Evolutionary conservation across 2,888 invertebrate genomes (phyloP).

Genomic region (Xestia sexstrigata): DNA sequence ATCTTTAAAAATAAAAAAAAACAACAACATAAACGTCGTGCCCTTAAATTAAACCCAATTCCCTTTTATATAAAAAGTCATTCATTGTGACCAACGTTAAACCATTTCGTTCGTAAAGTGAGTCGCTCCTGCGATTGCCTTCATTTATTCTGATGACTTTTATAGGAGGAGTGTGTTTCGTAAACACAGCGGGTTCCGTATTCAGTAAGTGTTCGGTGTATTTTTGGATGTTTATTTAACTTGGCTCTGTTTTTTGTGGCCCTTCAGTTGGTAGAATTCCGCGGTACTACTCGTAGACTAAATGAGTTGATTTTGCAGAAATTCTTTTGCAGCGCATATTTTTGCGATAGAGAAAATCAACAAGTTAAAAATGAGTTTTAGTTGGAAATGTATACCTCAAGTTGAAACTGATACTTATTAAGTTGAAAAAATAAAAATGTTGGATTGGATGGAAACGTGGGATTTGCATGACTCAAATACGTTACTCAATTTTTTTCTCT

Average conservation of each 20-base stretch:
- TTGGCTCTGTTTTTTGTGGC: conserved; percentile 45
- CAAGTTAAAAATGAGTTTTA: conserved; percentile 8
- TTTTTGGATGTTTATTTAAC: conserved; percentile 57
- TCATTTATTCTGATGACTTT: conserved; percentile 76
- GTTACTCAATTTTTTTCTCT: background rate
- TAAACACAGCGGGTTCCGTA: conserved; percentile 62
- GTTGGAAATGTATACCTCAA: background rate
- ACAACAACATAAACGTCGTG: conserved; percentile 42
- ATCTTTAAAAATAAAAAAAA: background rate
- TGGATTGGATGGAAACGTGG: background rate
- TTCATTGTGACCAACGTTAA: conserved; percentile 71
- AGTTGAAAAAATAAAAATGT: background rate
- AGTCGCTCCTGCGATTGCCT: conserved; percentile 71
- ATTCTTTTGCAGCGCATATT: conserved; percentile 7
- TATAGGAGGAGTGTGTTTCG: conserved; percentile 61
- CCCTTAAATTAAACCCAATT: conserved; percentile 66
- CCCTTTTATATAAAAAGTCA: conserved; percentile 71
- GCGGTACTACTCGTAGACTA: conserved; percentile 20
- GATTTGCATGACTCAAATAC: background rate
- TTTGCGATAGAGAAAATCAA: background rate
- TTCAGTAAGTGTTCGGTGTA: conserved; percentile 57
- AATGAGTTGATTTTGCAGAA: conserved; percentile 36
- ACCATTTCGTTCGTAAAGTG: conserved; percentile 70
- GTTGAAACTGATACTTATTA: background rate
- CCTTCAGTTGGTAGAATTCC: conserved; percentile 25